These are phyloP conservation scores for Parus major DNA, from an alignment of 2,113 vertebrate species.

Conservation along the genomic window DNA sequence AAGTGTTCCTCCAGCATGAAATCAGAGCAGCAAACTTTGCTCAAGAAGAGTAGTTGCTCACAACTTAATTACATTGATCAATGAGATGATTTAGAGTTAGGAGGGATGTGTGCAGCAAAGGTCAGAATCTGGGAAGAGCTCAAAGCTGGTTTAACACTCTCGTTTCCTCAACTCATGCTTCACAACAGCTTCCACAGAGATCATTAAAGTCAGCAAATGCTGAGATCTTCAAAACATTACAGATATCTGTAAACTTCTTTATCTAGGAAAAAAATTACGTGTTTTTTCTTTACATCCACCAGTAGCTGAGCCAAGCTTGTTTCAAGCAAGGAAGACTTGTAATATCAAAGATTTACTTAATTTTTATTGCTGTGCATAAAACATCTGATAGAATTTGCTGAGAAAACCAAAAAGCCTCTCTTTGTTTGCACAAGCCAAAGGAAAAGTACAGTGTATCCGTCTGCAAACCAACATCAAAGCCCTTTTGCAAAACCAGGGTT, in stretches of 20 bases:
- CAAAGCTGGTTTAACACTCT: neutral
- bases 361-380: conserved; percentile 69
- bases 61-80: neutral
- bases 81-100: neutral
- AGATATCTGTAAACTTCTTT: conserved; percentile 25
- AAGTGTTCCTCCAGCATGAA: neutral
- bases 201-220: neutral
- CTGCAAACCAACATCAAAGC: conserved; percentile 86
- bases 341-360: conserved; percentile 65
- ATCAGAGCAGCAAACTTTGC: neutral
- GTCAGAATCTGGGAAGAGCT: conserved; percentile 14
- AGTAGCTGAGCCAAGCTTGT: conserved; percentile 33
- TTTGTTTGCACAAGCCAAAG: conserved; percentile 81
- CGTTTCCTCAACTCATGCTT: neutral
- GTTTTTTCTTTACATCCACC: neutral
- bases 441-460: conserved; percentile 76
- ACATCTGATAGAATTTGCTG: conserved; percentile 71
- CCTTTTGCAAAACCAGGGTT: conserved; percentile 50
- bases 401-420: conserved; percentile 73
- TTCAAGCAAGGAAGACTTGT: neutral
- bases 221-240: conserved; percentile 24
- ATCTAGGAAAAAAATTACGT: neutral
- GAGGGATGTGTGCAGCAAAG: neutral
- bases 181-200: conserved; percentile 12
- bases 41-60: neutral